These are phyloP conservation scores for Scarus forsteni DNA, from an alignment of 2,797 vertebrate species.

Conservation along the genomic window DNA sequence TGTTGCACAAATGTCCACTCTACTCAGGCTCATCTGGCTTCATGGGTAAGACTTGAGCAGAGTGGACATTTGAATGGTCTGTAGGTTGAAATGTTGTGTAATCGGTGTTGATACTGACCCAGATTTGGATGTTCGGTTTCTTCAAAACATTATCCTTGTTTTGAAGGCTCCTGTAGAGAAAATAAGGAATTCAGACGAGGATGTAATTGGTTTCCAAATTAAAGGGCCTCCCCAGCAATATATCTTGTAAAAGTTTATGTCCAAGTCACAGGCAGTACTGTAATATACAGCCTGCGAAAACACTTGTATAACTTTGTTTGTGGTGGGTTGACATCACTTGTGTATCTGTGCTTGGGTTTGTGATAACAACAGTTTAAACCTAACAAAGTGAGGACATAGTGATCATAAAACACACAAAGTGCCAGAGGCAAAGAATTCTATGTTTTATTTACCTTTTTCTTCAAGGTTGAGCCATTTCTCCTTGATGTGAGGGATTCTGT, in stretches of 20 bases:
- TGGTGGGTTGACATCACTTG: background rate
- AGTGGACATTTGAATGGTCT: too few species aligned
- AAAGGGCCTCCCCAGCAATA: background rate
- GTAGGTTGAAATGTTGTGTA: too few species aligned
- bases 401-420: background rate
- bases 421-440: background rate
- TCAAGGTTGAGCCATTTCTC: background rate
- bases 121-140: background rate
- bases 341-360: background rate
- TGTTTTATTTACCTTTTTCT: background rate
- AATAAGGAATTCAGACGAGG: background rate
- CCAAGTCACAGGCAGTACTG: background rate
- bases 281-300: background rate
- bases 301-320: background rate
- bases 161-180: background rate
- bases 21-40: too few species aligned
- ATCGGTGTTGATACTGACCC: background rate
- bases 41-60: too few species aligned
- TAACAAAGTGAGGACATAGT: background rate
- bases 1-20: too few species aligned
- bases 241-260: background rate
- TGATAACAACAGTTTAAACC: background rate
- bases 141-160: background rate
- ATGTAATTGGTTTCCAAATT: background rate
- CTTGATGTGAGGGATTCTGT: background rate